phyloP scores from a whole-genome alignment of 2,797 vertebrate genomes.

The Telmatherina bonti region DNA sequence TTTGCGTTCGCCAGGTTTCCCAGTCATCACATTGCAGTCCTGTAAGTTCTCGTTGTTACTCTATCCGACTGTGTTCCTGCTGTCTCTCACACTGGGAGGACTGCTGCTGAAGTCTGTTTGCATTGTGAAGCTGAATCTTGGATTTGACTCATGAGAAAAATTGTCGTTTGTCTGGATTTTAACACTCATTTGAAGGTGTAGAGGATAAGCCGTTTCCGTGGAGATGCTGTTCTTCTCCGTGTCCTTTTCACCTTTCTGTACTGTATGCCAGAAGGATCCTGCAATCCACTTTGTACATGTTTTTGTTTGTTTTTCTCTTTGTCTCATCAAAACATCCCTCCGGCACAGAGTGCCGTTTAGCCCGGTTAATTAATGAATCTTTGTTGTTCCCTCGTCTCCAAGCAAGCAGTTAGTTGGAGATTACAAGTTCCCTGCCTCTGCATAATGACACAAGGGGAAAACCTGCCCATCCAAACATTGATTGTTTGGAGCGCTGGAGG shows the following conservation, averaged over 20 bases:
- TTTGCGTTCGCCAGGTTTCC: slow-evolving; percentile 10
- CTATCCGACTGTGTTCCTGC: slow-evolving; percentile 17
- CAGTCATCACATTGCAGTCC: slow-evolving; percentile 9
- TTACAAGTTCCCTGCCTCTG: slow-evolving; percentile 73
- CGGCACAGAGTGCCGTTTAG: slow-evolving; percentile 66
- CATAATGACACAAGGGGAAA: slow-evolving; percentile 64
- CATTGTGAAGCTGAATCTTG: slow-evolving; percentile 18
- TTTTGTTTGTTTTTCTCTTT: slow-evolving; percentile 24
- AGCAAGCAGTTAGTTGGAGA: slow-evolving; percentile 73
- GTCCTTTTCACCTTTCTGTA: slow-evolving; percentile 51
- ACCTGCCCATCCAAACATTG: slow-evolving; percentile 50
- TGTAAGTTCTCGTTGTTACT: background rate
- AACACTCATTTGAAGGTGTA: slow-evolving; percentile 25
- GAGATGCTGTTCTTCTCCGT: slow-evolving; percentile 21
- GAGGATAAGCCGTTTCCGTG: background rate
- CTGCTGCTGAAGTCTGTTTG: slow-evolving; percentile 18
- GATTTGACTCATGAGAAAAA: background rate
- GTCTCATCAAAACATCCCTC: slow-evolving; percentile 58
- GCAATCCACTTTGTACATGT: slow-evolving; percentile 29
- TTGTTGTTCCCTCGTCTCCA: slow-evolving; percentile 72
- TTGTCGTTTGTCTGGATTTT: slow-evolving; percentile 15
- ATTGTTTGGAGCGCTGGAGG: slow-evolving; percentile 45
- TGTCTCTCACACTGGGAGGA: slow-evolving; percentile 12
- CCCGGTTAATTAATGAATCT: slow-evolving; percentile 74
- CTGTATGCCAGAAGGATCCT: slow-evolving; percentile 13